phyloP scores from a whole-genome alignment of 1,140 invertebrate genomes.

The Aphis craccivora region DNA sequence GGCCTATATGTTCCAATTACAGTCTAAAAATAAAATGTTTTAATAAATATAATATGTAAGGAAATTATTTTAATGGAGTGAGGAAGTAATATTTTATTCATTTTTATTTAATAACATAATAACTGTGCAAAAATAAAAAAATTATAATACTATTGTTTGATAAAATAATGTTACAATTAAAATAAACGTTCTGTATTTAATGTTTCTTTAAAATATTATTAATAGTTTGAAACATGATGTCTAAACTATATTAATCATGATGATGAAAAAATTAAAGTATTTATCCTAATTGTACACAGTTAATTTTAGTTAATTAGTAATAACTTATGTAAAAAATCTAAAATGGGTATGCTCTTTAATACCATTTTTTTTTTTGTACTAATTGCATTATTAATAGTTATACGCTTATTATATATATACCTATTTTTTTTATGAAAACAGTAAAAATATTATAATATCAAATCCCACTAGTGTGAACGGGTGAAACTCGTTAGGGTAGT shows the following conservation, averaged over 20 bases:
- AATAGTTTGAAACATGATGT: not conserved
- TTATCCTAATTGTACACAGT: slow-evolving; percentile 5
- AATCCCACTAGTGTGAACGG: not conserved
- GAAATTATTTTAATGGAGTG: not conserved
- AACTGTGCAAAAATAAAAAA: not conserved
- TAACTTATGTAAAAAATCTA: not conserved
- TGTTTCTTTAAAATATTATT: not conserved
- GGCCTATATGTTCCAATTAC: not conserved
- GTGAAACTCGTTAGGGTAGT: not conserved
- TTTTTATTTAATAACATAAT: not conserved
- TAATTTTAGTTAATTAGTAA: slow-evolving; percentile 10
- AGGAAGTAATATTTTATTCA: not conserved
- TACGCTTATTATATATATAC: not conserved
- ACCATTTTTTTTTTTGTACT: not conserved
- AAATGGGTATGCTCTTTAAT: not conserved
- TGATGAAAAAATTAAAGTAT: not conserved
- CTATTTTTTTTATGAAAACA: not conserved
- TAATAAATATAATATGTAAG: not conserved
- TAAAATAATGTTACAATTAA: not conserved
- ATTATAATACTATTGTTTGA: not conserved
- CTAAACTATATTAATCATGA: not conserved
- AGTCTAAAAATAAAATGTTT: not conserved
- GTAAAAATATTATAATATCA: not conserved
- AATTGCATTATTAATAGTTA: slow-evolving; percentile 37
- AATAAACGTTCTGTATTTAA: not conserved